phyloP scores from a whole-genome alignment of 2,113 vertebrate genomes.

The human (Homo sapiens) region GRCh38 chr2:147924001-147924500 shows the following conservation, averaged over 20 bases:
- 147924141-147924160: neutral
- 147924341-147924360: neutral
- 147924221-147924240: neutral
- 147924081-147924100: neutral
- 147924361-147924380: neutral
- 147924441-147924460: neutral
- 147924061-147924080: neutral
- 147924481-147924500: neutral
- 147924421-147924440: neutral
- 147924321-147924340: neutral
- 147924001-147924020: neutral
- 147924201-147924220: neutral
- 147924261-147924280: neutral
- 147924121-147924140: conserved; percentile 13
- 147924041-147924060: neutral
- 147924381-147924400: neutral
- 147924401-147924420: neutral
- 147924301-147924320: neutral
- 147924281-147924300: neutral
- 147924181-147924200: conserved; percentile 7
- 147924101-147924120: conserved; percentile 1
- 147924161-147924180: neutral
- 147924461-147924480: neutral
- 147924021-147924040: conserved; percentile 32
- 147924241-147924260: conserved; percentile 30